phyloP scores from a whole-genome alignment of 2,888 invertebrate species.

The Synanthedon formicaeformis region DNA sequence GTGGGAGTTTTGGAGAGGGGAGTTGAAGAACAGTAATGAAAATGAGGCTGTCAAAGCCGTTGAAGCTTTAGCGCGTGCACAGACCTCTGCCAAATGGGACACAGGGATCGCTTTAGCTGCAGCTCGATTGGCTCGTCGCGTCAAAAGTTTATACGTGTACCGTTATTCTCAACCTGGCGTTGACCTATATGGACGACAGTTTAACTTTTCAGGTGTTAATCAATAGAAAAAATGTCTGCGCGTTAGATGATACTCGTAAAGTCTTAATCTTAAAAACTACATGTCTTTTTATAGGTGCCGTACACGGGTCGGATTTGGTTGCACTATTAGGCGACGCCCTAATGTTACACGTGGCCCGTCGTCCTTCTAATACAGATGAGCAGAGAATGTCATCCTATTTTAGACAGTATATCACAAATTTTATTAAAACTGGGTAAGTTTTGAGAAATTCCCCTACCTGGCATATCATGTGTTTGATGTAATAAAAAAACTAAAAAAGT shows the following conservation, averaged over 20 bases:
- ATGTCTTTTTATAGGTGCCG: constrained; percentile 57
- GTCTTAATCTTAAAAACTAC: not conserved
- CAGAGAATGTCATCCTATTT: constrained; percentile 54
- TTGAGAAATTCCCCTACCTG: not conserved
- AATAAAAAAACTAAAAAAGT: not conserved
- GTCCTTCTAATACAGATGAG: constrained; percentile 72
- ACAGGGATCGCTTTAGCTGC: constrained; percentile 69
- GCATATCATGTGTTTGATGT: not conserved
- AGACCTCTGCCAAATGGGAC: constrained; percentile 69
- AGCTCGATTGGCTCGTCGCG: constrained; percentile 58
- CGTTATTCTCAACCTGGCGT: constrained; percentile 61
- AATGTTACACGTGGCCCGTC: constrained; percentile 74
- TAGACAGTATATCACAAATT: constrained; percentile 42
- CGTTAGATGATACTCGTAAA: not conserved
- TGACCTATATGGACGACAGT: constrained; percentile 45
- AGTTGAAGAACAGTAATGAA: constrained; percentile 18
- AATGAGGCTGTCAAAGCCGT: constrained; percentile 42
- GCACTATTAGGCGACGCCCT: constrained; percentile 75
- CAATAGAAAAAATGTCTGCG: not conserved
- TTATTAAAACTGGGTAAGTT: constrained; percentile 62
- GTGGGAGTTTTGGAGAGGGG: constrained; percentile 68
- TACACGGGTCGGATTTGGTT: constrained; percentile 76
- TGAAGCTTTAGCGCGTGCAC: constrained; percentile 63
- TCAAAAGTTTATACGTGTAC: constrained; percentile 68
- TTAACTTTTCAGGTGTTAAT: constrained; percentile 63